Conservation (phyloP, 2,888 invertebrate species). For the Oligia fasciuncula region DNA sequence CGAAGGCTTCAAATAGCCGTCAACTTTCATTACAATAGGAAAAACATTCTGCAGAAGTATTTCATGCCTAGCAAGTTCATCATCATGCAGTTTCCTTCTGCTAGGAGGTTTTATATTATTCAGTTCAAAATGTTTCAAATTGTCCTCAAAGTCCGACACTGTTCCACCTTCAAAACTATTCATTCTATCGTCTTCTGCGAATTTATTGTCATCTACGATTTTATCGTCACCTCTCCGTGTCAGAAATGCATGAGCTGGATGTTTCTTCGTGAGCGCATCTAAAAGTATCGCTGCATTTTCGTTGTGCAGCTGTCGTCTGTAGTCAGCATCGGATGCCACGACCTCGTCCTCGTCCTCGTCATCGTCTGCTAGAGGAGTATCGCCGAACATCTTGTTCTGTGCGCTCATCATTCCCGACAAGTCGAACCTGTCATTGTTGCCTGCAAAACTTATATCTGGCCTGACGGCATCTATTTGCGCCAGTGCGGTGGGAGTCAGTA, state of each 20-base stretch:
- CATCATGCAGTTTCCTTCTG: conserved; percentile 48
- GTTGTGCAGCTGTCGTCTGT: conserved; percentile 47
- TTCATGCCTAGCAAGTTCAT: conserved; percentile 24
- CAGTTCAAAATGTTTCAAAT: conserved; percentile 62
- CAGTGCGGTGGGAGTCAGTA: conserved; percentile 36
- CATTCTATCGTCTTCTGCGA: conserved; percentile 71
- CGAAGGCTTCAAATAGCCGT: conserved; percentile 74
- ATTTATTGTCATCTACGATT: conserved; percentile 67
- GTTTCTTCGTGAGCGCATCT: not conserved
- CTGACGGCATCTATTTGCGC: conserved; percentile 67
- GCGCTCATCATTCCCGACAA: conserved; percentile 68
- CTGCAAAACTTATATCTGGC: conserved; percentile 78
- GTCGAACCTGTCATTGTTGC: conserved; percentile 78
- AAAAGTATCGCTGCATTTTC: not conserved
- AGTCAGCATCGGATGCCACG: conserved; percentile 39
- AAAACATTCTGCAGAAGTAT: conserved; percentile 75
- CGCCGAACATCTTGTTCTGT: conserved; percentile 62
- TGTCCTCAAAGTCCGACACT: conserved; percentile 65
- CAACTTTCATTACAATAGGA: conserved; percentile 73
- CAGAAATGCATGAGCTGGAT: not conserved
- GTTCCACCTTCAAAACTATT: conserved; percentile 38
- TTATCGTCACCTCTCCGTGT: conserved; percentile 37
- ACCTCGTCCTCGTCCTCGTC: conserved; percentile 1
- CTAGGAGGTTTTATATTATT: not conserved
- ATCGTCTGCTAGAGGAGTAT: not conserved